Evolutionary conservation across 2,797 vertebrate genomes (phyloP).

Genomic region (Liasis olivaceus): DNA sequence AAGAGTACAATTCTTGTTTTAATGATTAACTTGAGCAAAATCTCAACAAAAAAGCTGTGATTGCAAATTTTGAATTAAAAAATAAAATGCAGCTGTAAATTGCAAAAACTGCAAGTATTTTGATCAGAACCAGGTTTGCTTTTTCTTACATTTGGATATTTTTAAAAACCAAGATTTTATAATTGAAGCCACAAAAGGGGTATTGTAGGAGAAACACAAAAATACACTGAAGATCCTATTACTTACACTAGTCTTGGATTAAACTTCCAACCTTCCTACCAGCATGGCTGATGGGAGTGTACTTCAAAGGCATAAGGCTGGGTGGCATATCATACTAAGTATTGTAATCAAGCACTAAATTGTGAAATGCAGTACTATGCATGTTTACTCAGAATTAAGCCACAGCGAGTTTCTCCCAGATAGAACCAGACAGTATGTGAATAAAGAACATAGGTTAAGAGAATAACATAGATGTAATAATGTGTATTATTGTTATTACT

Average conservation of each 20-base stretch:
- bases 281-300: neutral
- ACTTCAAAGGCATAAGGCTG: neutral
- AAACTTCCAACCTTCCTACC: neutral
- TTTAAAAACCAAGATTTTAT: neutral
- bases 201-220: neutral
- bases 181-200: neutral
- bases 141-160: neutral
- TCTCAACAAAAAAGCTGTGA: neutral
- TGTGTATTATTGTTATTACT: neutral
- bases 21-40: neutral
- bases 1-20: neutral
- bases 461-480: neutral
- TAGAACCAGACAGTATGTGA: neutral
- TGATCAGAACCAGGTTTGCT: neutral
- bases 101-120: neutral
- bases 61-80: neutral
- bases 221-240: neutral
- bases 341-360: neutral
- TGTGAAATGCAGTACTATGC: neutral
- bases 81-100: neutral
- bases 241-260: neutral
- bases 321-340: neutral
- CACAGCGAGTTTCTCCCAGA: neutral
- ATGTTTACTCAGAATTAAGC: neutral
- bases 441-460: neutral